Conservation (phyloP, 2,113 vertebrate genomes). For the Clarias gariepinus region DNA sequence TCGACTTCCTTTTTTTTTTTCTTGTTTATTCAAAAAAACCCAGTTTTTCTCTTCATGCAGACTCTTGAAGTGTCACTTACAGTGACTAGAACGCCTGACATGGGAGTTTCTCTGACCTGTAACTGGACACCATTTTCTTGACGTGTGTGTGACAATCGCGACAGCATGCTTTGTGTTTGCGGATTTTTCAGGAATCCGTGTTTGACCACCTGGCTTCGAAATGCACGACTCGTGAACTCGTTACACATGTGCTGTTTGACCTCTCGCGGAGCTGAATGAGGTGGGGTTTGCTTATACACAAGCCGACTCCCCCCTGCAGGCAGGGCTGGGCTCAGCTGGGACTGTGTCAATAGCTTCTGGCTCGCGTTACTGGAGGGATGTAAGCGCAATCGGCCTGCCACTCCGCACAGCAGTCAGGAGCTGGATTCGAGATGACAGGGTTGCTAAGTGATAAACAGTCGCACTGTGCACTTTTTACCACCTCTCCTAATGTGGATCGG, state of each 20-base stretch:
- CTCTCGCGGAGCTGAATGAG: slow-evolving; percentile 18
- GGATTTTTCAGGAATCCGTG: slow-evolving; percentile 50
- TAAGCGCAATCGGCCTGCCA: slow-evolving; percentile 27
- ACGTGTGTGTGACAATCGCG: slow-evolving; percentile 51
- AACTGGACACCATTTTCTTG: slow-evolving; percentile 22
- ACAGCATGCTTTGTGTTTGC: slow-evolving; percentile 37
- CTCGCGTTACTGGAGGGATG: slow-evolving; percentile 24
- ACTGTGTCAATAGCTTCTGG: slow-evolving; percentile 33
- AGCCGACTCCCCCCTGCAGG: slow-evolving; percentile 23
- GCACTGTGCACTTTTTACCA: slow-evolving; percentile 7
- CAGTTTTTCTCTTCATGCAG: not conserved
- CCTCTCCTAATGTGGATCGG: not conserved
- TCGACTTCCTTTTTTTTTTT: not conserved
- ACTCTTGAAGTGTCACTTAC: not conserved
- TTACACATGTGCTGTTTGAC: slow-evolving; percentile 49
- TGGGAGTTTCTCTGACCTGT: slow-evolving; percentile 30
- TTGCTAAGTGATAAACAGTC: slow-evolving; percentile 37
- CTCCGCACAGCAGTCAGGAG: slow-evolving; percentile 22
- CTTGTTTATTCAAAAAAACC: slow-evolving; percentile 2
- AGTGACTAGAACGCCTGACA: not conserved
- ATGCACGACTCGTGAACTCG: slow-evolving; percentile 9
- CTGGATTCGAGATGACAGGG: slow-evolving; percentile 34
- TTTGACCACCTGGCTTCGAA: slow-evolving; percentile 63
- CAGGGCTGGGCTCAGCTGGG: slow-evolving; percentile 38
- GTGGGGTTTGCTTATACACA: slow-evolving; percentile 44